Evolutionary conservation across 2,797 vertebrate species (phyloP).

Genomic region (Tolypeutes matacus): DNA sequence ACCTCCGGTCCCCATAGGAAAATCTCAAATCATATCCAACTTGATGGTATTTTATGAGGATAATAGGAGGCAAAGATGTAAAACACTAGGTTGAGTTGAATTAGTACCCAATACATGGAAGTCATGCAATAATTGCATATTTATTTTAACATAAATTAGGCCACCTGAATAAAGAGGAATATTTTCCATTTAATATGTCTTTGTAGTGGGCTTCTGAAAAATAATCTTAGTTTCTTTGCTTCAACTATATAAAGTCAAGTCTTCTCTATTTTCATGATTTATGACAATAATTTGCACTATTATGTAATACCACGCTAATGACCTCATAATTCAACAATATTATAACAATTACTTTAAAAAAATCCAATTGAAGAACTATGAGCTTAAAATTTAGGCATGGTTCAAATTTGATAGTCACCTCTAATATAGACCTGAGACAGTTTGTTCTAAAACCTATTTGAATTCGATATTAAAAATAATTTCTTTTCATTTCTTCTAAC

Average conservation of each 20-base stretch:
- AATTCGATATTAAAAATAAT: slow-evolving; percentile 55
- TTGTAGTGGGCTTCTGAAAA: background rate
- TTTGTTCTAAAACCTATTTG: slow-evolving; percentile 53
- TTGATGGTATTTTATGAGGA: background rate
- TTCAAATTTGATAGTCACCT: slow-evolving; percentile 11
- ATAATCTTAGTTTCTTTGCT: background rate
- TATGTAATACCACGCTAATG: slow-evolving; percentile 9
- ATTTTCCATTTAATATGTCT: slow-evolving; percentile 9
- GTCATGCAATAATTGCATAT: background rate
- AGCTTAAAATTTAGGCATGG: background rate
- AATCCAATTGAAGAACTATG: slow-evolving; percentile 9
- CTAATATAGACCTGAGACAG: background rate
- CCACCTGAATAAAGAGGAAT: background rate
- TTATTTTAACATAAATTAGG: background rate
- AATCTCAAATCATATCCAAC: background rate
- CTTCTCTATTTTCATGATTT: slow-evolving; percentile 27
- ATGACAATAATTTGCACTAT: slow-evolving; percentile 54
- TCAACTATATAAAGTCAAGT: background rate
- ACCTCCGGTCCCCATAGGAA: background rate
- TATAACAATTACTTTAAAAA: background rate
- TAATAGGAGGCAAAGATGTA: background rate
- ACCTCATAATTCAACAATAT: slow-evolving; percentile 25
- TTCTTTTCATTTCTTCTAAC: slow-evolving; percentile 41
- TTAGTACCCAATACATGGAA: background rate
- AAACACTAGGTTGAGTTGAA: background rate